Percentiles rank a stretch among this genome's conserved stretches.
Conservation (phyloP, 2,797 vertebrate species). For the Eulemur coronatus region DNA sequence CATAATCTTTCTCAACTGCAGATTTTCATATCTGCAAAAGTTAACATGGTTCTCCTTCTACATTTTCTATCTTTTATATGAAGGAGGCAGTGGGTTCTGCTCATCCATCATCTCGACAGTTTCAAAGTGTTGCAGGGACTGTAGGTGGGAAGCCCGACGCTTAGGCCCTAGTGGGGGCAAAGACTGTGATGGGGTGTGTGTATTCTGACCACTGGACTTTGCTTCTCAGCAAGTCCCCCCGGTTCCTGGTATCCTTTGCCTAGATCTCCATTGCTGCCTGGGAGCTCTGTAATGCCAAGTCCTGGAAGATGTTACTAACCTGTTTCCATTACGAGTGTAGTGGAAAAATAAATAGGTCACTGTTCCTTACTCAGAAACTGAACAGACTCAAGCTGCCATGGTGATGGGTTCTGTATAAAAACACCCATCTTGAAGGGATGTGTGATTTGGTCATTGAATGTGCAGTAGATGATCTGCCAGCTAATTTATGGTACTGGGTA, state of each 20-base stretch:
- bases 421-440: not conserved
- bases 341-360: not conserved
- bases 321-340: not conserved
- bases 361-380: not conserved
- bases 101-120: not conserved
- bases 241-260: not conserved
- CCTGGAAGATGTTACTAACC: not conserved
- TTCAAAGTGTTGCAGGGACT: not conserved
- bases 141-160: not conserved
- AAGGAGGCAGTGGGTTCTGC: not conserved
- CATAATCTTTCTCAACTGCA: not conserved
- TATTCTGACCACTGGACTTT: not conserved
- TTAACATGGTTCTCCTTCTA: not conserved
- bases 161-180: not conserved
- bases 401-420: slow-evolving; percentile 1
- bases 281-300: not conserved
- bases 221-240: not conserved
- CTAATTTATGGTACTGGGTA: not conserved
- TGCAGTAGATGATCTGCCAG: not conserved
- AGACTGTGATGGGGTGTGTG: not conserved
- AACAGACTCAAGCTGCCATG: not conserved
- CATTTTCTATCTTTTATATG: not conserved
- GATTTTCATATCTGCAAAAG: not conserved
- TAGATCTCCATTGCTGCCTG: not conserved
- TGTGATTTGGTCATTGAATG: not conserved